Percentiles rank a stretch among this genome's conserved stretches.
Conservation (phyloP, 2,113 vertebrate genomes). For the Mustelus asterias region DNA sequence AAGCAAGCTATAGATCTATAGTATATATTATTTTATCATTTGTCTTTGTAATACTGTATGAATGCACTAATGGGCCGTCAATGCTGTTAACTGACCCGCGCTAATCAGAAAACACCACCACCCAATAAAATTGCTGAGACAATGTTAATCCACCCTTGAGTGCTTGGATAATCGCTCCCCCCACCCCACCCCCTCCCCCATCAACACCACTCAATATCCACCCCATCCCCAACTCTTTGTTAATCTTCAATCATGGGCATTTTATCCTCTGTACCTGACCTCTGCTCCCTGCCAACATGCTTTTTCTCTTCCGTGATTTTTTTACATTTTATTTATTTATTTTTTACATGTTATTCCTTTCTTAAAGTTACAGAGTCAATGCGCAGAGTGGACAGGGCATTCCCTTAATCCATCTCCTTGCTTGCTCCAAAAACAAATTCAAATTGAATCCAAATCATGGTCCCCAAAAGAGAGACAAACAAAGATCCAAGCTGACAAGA, state of each 20-base stretch:
- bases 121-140: neutral
- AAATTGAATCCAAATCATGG: too few species aligned
- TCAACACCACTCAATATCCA: neutral
- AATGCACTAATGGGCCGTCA: neutral
- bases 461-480: too few species aligned
- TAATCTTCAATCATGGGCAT: neutral
- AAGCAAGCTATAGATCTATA: slow-evolving; percentile 19
- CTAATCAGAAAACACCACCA: neutral
- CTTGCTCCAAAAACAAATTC: too few species aligned
- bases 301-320: neutral
- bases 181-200: neutral
- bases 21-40: slow-evolving; percentile 28
- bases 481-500: too few species aligned
- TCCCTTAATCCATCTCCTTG: too few species aligned
- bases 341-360: too few species aligned
- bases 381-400: too few species aligned
- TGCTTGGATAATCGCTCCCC: neutral
- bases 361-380: too few species aligned
- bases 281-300: neutral
- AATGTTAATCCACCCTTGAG: neutral
- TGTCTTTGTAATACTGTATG: neutral
- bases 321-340: too few species aligned
- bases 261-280: neutral
- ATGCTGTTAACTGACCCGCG: neutral
- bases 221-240: neutral